These are phyloP conservation scores for Cinclus mexicanus DNA, from an alignment of 2,113 vertebrate species.

Conservation along the genomic window DNA sequence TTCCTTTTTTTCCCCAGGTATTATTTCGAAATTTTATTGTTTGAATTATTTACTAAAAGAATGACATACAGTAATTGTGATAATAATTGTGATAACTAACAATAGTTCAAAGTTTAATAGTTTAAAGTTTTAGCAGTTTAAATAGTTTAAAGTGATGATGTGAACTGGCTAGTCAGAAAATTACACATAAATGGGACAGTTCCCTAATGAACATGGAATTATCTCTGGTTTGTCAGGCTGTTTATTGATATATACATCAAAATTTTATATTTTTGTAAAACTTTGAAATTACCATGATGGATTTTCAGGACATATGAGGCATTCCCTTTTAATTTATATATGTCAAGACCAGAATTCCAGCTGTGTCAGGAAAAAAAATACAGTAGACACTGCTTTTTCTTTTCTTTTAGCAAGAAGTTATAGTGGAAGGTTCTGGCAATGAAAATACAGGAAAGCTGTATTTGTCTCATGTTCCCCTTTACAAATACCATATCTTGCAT, in stretches of 20 bases:
- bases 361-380: neutral
- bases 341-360: neutral
- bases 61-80: neutral
- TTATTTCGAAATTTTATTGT: neutral
- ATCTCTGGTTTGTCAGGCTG: neutral
- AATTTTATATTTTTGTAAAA: neutral
- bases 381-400: neutral
- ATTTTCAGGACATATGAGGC: neutral
- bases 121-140: neutral
- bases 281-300: neutral
- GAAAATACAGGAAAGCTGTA: neutral
- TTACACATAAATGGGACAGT: neutral
- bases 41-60: neutral
- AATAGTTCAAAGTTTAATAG: neutral
- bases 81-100: neutral
- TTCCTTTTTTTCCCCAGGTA: neutral
- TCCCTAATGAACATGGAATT: neutral
- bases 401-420: neutral
- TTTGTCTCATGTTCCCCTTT: neutral
- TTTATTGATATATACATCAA: neutral
- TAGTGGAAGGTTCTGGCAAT: neutral
- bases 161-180: neutral
- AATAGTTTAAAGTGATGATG: neutral
- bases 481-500: neutral
- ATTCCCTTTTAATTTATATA: neutral